Conservation (phyloP, 2,888 invertebrate species). For the Octonoba sinensis region DNA sequence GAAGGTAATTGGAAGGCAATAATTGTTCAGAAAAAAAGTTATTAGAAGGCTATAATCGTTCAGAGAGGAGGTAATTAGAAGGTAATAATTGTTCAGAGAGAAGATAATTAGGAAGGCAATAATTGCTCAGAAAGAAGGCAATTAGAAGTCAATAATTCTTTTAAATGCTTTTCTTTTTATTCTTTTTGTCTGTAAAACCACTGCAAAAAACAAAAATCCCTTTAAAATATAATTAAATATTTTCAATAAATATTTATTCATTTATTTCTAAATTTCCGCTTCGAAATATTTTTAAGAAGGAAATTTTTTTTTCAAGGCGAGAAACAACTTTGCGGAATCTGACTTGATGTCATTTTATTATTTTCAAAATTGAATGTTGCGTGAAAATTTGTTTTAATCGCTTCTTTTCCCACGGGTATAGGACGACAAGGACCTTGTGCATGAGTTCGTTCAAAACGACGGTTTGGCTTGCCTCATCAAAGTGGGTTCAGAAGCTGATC, state of each 20-base stretch:
- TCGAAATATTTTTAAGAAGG: background rate
- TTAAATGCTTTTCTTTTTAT: too few relatives aligned
- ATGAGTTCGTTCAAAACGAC: conserved; percentile 98
- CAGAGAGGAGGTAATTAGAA: too few relatives aligned
- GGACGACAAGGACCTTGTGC: conserved; percentile 99
- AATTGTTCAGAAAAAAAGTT: too few relatives aligned
- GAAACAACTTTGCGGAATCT: background rate
- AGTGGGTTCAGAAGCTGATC: conserved; percentile 95
- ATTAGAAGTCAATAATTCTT: too few relatives aligned
- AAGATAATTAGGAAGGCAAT: too few relatives aligned
- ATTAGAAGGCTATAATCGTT: too few relatives aligned
- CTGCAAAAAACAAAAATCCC: too few relatives aligned
- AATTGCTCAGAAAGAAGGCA: too few relatives aligned
- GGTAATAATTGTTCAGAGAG: too few relatives aligned
- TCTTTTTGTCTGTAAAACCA: too few relatives aligned
- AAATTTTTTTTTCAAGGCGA: background rate
- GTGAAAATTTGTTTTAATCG: background rate
- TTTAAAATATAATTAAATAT: background rate
- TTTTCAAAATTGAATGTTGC: background rate
- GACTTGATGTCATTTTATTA: background rate
- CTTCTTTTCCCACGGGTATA: conserved; percentile 71
- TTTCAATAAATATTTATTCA: background rate
- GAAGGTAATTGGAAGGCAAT: too few relatives aligned
- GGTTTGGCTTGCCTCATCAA: conserved; percentile 97
- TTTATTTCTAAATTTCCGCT: background rate